Evolutionary conservation across 2,888 invertebrate genomes (phyloP).

Genomic region (Anodontia alba): DNA sequence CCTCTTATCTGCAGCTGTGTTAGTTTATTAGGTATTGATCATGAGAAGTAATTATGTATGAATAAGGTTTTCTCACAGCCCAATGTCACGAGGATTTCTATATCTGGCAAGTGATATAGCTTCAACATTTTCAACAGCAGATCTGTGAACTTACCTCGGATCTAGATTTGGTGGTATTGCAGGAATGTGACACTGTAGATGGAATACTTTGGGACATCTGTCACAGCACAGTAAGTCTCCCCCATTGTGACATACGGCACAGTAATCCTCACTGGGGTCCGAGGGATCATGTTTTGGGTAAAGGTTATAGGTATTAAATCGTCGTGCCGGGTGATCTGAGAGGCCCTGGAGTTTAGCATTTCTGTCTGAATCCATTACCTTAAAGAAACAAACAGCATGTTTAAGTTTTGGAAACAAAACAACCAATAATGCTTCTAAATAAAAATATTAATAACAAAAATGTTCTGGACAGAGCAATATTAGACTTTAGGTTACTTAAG

Average conservation of each 20-base stretch:
- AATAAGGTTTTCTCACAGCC: too few species aligned
- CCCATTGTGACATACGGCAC: conserved; percentile 98
- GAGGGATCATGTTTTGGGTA: conserved; percentile 79
- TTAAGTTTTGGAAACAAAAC: too few species aligned
- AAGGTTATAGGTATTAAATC: conserved; percentile 40
- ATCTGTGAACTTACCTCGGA: conserved; percentile 43
- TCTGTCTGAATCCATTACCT: conserved; percentile 58
- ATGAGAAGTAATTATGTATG: too few species aligned
- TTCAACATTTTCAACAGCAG: too few species aligned
- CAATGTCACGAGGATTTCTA: too few species aligned
- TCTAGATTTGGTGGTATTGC: conserved; percentile 87
- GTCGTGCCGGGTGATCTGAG: conserved; percentile 27
- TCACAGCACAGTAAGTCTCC: conserved; percentile 98
- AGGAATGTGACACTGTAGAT: conserved; percentile 97
- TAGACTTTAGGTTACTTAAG: too few species aligned
- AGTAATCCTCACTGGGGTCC: conserved; percentile 99
- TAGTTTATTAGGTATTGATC: too few species aligned
- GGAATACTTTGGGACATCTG: conserved; percentile 97
- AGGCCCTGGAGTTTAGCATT: conserved; percentile 46
- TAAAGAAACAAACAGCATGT: background rate
- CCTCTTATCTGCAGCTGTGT: too few species aligned
- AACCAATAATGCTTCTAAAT: too few species aligned
- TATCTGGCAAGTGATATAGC: too few species aligned
- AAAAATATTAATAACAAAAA: too few species aligned
- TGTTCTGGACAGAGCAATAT: too few species aligned